These are phyloP conservation scores for Drosophila tsacasi DNA, from an alignment of 1,140 invertebrate genomes.

Conservation along the genomic window DNA sequence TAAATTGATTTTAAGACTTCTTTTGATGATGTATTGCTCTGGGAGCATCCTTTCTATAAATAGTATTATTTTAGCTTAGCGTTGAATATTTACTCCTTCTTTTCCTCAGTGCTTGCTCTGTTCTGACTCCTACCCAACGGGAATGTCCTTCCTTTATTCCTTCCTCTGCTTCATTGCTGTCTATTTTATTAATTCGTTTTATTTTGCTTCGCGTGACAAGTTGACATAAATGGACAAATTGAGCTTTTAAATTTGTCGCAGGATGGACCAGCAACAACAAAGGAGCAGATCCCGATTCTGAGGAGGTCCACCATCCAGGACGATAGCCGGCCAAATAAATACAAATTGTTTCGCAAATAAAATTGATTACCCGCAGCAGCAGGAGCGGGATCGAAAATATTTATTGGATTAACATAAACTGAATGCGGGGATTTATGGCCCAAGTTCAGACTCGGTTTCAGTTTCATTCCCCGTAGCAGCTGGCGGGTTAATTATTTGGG, in stretches of 20 bases:
- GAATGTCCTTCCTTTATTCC: conserved; percentile 18
- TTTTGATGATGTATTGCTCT: background rate
- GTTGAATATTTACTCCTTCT: background rate
- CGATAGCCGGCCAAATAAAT: conserved; percentile 67
- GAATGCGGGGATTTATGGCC: conserved; percentile 50
- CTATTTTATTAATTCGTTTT: conserved; percentile 83
- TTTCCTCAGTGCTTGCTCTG: conserved; percentile 6
- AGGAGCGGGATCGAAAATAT: conserved; percentile 49
- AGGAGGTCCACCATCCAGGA: conserved; percentile 42
- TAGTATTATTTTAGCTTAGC: background rate
- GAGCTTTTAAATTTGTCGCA: conserved; percentile 82
- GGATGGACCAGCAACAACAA: conserved; percentile 32
- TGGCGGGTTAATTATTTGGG: conserved; percentile 36
- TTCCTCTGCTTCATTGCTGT: conserved; percentile 40
- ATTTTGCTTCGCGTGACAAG: conserved; percentile 82
- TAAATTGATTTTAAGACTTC: background rate
- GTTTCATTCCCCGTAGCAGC: conserved; percentile 5
- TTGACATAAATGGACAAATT: conserved; percentile 84
- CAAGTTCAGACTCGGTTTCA: conserved; percentile 27
- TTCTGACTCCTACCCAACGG: background rate
- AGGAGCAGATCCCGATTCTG: conserved; percentile 10
- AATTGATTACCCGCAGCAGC: conserved; percentile 68
- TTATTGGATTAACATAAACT: conserved; percentile 81
- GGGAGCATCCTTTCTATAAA: background rate
- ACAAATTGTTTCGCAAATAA: conserved; percentile 81